phyloP scores from a whole-genome alignment of 2,888 invertebrate species.

The Pammene aurita region DNA sequence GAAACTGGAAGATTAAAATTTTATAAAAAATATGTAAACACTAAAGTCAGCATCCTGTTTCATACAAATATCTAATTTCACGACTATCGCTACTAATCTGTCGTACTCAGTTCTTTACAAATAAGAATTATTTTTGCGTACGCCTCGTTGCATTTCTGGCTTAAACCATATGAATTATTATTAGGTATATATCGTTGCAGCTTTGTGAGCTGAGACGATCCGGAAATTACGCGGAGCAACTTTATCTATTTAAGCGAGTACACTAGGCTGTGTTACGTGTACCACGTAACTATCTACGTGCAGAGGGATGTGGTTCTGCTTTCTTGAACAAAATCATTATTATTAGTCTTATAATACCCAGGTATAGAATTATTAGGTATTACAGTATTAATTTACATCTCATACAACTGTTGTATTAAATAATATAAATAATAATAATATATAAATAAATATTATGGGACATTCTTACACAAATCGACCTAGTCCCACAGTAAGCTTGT shows the following conservation, averaged over 20 bases:
- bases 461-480: too few relatives aligned
- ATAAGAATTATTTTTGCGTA: constrained; percentile 16
- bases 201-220: constrained; percentile 56
- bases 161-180: constrained; percentile 27
- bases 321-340: not conserved
- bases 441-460: too few relatives aligned
- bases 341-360: too few relatives aligned
- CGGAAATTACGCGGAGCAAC: constrained; percentile 64
- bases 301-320: not conserved
- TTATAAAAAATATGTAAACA: too few relatives aligned
- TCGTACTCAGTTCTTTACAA: not conserved
- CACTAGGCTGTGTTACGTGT: constrained; percentile 36
- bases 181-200: constrained; percentile 42
- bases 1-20: too few relatives aligned
- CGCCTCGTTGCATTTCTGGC: not conserved
- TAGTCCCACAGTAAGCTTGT: too few relatives aligned
- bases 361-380: too few relatives aligned
- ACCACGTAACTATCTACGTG: constrained; percentile 13
- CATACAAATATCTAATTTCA: constrained; percentile 24
- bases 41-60: constrained; percentile 12
- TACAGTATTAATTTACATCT: too few relatives aligned
- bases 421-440: too few relatives aligned
- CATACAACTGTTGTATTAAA: too few relatives aligned
- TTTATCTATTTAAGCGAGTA: constrained; percentile 50
- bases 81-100: constrained; percentile 20